These are phyloP conservation scores for Drosophila percnosoma DNA, from an alignment of 2,888 invertebrate species.

Conservation along the genomic window DNA sequence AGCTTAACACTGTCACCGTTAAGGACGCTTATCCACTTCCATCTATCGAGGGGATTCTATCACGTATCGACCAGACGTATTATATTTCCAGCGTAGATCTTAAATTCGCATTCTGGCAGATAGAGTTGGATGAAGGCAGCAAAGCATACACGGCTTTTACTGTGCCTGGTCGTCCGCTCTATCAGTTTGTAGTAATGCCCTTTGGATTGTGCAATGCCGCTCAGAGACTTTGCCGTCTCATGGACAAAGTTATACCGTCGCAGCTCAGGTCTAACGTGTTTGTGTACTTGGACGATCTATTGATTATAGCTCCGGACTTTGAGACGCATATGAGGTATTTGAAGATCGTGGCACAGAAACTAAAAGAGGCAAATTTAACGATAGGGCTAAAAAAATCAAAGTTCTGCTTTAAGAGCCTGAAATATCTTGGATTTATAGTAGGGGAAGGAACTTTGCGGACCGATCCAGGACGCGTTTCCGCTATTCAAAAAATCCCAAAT, in stretches of 20 bases:
- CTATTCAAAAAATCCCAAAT: background rate
- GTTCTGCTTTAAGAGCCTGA: background rate
- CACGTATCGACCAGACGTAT: constrained; percentile 4
- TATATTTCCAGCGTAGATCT: too few species aligned
- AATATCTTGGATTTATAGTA: too few species aligned
- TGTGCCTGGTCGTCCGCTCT: background rate
- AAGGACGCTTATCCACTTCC: constrained; percentile 7
- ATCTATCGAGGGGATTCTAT: constrained; percentile 3
- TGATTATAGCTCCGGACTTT: background rate
- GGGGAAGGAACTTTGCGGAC: background rate
- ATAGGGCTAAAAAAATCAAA: too few species aligned
- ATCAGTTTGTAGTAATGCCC: constrained; percentile 3
- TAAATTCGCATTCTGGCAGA: constrained; percentile 4
- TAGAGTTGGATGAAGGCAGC: constrained; percentile 5
- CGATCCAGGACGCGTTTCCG: background rate
- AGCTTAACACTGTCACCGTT: constrained; percentile 1
- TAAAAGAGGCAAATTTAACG: too few species aligned
- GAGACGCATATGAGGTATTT: background rate
- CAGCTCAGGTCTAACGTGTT: constrained; percentile 12
- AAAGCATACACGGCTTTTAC: constrained; percentile 17
- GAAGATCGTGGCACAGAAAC: background rate
- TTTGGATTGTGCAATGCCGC: constrained; percentile 11
- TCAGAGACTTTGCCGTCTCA: background rate
- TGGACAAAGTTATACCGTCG: constrained; percentile 12
- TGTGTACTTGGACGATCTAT: constrained; percentile 1